Conservation (phyloP, 2,113 vertebrate species). For the Tinamus guttatus region DNA sequence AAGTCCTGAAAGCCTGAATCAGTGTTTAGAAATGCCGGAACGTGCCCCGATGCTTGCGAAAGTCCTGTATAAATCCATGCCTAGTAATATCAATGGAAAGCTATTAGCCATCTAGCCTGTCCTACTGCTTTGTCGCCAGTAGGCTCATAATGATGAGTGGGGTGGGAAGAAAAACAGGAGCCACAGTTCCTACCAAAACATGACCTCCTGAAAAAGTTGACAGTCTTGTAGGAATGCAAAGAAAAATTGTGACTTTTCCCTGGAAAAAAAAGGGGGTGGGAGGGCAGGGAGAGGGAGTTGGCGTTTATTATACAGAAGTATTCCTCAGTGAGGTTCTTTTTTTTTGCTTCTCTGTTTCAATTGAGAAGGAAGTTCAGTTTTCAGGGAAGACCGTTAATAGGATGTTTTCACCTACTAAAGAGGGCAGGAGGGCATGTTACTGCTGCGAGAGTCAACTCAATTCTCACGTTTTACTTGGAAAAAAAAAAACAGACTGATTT, state of each 20-base stretch:
- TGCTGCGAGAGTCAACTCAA: neutral
- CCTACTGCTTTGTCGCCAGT: neutral
- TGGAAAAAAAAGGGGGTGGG: neutral
- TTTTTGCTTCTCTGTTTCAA: neutral
- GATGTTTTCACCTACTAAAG: neutral
- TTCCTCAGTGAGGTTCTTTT: neutral
- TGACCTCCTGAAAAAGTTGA: neutral
- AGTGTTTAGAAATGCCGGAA: neutral
- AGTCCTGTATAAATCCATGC: neutral
- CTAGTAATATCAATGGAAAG: neutral
- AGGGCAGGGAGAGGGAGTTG: neutral
- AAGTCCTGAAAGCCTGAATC: neutral
- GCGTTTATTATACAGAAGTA: conserved; percentile 1
- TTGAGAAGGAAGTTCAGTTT: neutral
- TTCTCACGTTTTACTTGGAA: neutral
- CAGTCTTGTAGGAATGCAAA: neutral
- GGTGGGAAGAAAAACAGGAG: neutral
- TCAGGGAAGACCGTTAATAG: neutral
- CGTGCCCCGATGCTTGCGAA: neutral
- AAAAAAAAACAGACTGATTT: neutral
- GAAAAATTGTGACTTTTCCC: conserved; percentile 11
- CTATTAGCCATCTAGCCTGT: neutral
- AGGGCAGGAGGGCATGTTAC: neutral
- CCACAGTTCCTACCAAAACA: neutral
- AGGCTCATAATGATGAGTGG: neutral